phyloP scores from a whole-genome alignment of 1,140 invertebrate genomes.

The Battus philenor region DNA sequence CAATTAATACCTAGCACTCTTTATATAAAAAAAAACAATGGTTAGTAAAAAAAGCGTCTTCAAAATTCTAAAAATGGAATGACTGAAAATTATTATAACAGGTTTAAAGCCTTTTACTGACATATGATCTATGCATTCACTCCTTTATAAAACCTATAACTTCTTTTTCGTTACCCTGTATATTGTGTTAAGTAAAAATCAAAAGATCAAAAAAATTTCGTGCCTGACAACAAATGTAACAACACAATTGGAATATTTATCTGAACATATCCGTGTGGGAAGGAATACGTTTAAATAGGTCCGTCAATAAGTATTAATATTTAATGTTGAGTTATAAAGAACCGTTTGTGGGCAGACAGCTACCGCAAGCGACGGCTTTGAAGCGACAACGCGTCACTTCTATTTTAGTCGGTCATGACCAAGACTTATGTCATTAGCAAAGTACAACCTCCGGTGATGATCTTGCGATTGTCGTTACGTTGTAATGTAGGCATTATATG shows the following conservation, averaged over 20 bases:
- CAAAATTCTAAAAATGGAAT: no score
- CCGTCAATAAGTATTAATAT: conserved; percentile 36
- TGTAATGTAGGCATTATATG: conserved; percentile 12
- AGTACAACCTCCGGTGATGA: conserved; percentile 7
- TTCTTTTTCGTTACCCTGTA: no score
- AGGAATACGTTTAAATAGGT: conserved; percentile 33
- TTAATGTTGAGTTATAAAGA: conserved; percentile 37
- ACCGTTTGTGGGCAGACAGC: conserved; percentile 31
- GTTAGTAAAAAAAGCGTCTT: no score
- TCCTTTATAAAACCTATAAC: no score
- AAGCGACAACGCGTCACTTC: conserved; percentile 41
- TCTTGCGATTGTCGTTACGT: conserved; percentile 13
- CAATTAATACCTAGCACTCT: no score
- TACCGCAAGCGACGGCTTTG: no score
- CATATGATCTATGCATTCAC: no score
- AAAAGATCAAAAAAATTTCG: background rate
- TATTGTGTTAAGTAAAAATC: no score
- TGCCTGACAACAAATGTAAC: background rate
- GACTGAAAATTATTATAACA: no score
- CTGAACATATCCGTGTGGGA: conserved; percentile 26
- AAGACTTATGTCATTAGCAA: conserved; percentile 15
- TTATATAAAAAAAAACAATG: no score
- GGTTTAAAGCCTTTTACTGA: no score
- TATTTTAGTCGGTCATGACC: conserved; percentile 44
- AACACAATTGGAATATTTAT: background rate